phyloP scores from a whole-genome alignment of 2,113 vertebrate species.

The Oreotrochilus melanogaster region DNA sequence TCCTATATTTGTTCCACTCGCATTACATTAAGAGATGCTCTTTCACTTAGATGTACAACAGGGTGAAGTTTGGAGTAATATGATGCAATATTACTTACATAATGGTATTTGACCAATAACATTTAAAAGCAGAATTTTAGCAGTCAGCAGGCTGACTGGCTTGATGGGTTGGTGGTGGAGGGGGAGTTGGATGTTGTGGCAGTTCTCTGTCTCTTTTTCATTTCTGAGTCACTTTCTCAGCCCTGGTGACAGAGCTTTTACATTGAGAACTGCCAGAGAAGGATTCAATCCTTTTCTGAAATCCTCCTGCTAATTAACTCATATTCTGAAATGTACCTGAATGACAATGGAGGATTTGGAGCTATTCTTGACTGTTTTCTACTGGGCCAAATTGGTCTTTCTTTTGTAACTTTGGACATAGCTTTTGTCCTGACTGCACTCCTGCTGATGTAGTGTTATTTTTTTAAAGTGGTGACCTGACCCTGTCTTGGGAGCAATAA shows the following conservation, averaged over 20 bases:
- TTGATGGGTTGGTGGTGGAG: not conserved
- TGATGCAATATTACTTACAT: slow-evolving; percentile 41
- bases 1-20: not conserved
- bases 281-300: not conserved
- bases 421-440: not conserved
- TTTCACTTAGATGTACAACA: not conserved
- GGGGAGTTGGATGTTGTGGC: not conserved
- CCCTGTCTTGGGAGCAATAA: not conserved
- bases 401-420: not conserved
- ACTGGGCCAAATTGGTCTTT: not conserved
- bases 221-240: slow-evolving; percentile 44
- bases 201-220: slow-evolving; percentile 17
- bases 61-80: not conserved
- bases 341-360: not conserved
- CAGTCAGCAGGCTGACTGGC: not conserved
- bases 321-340: not conserved
- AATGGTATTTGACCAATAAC: slow-evolving; percentile 49
- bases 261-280: not conserved
- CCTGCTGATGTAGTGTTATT: not conserved
- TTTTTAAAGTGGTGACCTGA: not conserved
- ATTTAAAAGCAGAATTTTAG: slow-evolving; percentile 29
- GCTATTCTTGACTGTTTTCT: not conserved
- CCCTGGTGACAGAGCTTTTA: not conserved
- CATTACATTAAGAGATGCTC: not conserved
- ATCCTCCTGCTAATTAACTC: slow-evolving; percentile 49